phyloP scores from a whole-genome alignment of 2,797 vertebrate species.

The Onychomys torridus region DNA sequence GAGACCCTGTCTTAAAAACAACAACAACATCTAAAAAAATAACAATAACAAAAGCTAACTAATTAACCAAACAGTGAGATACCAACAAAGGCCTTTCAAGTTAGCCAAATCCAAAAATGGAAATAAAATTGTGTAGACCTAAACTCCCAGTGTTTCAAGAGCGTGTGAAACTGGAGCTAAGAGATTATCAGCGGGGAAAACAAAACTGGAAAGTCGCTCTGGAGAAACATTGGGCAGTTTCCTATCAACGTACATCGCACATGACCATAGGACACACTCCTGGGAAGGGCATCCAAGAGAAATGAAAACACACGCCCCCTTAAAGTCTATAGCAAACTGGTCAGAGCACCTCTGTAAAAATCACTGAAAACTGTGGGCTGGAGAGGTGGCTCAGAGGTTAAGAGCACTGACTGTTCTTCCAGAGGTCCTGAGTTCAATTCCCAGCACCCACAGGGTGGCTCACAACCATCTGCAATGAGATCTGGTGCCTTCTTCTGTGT shows the following conservation, averaged over 20 bases:
- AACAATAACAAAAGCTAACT: background rate
- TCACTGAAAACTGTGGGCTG: background rate
- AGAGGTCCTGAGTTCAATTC: too few species aligned
- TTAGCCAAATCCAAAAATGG: conserved; percentile 5
- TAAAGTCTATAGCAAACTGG: background rate
- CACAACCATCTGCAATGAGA: too few species aligned
- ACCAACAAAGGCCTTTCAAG: background rate
- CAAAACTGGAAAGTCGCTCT: background rate
- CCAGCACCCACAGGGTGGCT: too few species aligned
- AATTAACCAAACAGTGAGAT: background rate
- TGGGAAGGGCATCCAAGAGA: background rate
- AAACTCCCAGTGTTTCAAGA: background rate
- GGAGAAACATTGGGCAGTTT: conserved; percentile 16
- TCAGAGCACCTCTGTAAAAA: background rate
- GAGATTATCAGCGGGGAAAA: background rate
- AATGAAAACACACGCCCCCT: background rate
- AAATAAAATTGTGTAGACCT: background rate
- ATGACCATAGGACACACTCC: background rate
- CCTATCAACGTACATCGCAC: background rate
- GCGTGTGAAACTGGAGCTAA: background rate
- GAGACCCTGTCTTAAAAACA: background rate
- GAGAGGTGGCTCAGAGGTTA: too few species aligned
- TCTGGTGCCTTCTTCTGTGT: too few species aligned
- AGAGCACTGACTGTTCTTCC: too few species aligned
- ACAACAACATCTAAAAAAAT: too few species aligned